Percentiles rank a stretch among this genome's conserved stretches.
These are phyloP conservation scores for Lagopus muta DNA, from an alignment of 2,113 vertebrate genomes.

Conservation along the genomic window DNA sequence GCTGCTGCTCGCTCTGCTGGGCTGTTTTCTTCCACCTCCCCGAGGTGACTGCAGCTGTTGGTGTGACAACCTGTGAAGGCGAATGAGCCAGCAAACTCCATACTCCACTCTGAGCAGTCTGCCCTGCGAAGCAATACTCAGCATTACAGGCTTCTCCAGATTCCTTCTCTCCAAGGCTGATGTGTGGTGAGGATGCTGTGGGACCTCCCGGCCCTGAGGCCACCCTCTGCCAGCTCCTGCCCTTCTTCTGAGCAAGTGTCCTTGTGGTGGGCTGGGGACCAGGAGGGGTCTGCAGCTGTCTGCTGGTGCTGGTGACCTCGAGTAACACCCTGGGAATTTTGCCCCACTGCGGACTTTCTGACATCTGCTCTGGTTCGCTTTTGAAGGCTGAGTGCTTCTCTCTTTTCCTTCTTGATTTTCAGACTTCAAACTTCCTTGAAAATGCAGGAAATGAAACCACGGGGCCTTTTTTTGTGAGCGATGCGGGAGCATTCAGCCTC, in stretches of 20 bases:
- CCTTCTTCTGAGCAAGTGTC: neutral
- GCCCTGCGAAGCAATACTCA: too few species aligned
- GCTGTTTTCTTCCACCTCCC: neutral
- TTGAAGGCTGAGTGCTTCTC: neutral
- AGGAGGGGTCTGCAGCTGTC: neutral
- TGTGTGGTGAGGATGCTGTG: neutral
- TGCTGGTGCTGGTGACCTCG: rapidly evolving
- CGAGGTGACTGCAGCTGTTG: too few species aligned
- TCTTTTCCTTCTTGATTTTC: constrained; percentile 74
- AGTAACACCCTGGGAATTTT: neutral
- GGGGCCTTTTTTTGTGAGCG: constrained; percentile 8
- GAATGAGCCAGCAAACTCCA: too few species aligned
- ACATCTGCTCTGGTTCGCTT: neutral
- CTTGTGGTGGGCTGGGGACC: neutral
- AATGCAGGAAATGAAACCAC: constrained; percentile 79
- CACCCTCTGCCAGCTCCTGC: neutral
- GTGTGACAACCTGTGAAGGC: too few species aligned
- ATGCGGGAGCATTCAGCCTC: neutral
- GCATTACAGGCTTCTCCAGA: too few species aligned
- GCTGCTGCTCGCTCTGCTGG: neutral
- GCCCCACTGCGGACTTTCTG: neutral
- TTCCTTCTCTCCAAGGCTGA: too few species aligned
- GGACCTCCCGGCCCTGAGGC: neutral
- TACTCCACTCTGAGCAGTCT: too few species aligned
- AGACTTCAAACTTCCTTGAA: constrained; percentile 67